phyloP scores from a whole-genome alignment of 2,113 vertebrate genomes.

The Neolamprologus kungweensis region DNA sequence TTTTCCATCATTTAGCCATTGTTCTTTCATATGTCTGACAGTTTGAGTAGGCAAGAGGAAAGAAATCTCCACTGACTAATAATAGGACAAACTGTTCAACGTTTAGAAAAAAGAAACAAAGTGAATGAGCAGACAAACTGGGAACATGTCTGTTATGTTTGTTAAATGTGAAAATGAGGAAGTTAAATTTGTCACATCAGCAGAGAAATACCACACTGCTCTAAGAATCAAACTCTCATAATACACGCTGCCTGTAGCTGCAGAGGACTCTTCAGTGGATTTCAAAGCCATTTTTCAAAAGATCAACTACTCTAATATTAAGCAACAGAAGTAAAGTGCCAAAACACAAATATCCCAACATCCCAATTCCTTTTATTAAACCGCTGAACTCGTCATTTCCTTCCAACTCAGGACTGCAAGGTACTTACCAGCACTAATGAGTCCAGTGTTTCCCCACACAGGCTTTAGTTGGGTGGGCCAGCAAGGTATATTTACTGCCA shows the following conservation, averaged over 20 bases:
- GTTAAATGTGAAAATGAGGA: conserved; percentile 19
- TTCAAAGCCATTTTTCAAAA: not conserved
- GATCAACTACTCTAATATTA: not conserved
- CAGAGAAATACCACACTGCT: not conserved
- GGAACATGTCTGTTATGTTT: not conserved
- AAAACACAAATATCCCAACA: not conserved
- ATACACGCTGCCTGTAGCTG: not conserved
- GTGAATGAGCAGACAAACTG: not conserved
- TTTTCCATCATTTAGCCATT: not conserved
- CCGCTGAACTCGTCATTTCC: not conserved
- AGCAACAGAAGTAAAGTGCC: too few relatives aligned
- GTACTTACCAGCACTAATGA: not conserved
- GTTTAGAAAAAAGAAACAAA: not conserved
- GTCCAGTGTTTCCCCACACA: not conserved
- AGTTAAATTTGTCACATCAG: conserved; percentile 39
- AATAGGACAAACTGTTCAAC: not conserved
- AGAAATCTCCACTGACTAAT: not conserved
- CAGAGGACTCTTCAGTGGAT: not conserved
- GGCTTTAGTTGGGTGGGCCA: not conserved
- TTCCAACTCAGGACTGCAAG: not conserved
- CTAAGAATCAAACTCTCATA: not conserved
- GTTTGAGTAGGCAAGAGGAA: not conserved
- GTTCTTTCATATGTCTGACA: not conserved
- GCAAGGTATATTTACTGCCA: not conserved
- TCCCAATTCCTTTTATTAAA: not conserved